These are phyloP conservation scores for Coracopsis vasa DNA, from an alignment of 2,113 vertebrate species.

Conservation along the genomic window DNA sequence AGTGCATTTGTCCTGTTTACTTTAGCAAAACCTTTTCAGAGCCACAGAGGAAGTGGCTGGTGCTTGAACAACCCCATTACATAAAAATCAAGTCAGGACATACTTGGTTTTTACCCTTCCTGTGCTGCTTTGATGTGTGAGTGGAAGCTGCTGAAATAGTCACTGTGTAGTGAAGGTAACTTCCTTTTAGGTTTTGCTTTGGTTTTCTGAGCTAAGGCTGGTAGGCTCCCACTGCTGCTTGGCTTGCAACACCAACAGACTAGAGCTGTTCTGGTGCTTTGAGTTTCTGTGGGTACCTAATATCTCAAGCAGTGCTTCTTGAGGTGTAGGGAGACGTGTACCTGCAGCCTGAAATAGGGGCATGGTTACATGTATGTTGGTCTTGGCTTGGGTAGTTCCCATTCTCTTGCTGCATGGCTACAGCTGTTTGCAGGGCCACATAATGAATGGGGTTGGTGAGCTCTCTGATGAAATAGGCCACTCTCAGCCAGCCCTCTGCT, in stretches of 20 bases:
- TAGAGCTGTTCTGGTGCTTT: neutral
- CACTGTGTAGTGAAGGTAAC: neutral
- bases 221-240: neutral
- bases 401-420: neutral
- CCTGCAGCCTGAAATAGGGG: neutral
- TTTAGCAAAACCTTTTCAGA: neutral
- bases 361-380: accelerated
- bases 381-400: neutral
- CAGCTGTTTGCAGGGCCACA: neutral
- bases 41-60: neutral
- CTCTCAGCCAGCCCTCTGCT: neutral
- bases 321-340: neutral
- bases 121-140: neutral
- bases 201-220: neutral
- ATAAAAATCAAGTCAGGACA: neutral
- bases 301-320: neutral
- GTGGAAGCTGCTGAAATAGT: neutral
- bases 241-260: neutral
- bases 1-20: neutral
- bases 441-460: neutral
- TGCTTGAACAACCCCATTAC: neutral
- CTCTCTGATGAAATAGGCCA: neutral
- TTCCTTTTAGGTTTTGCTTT: neutral
- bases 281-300: neutral
- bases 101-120: neutral